phyloP scores from a whole-genome alignment of 2,113 vertebrate species.

The Ochotona princeps region DNA sequence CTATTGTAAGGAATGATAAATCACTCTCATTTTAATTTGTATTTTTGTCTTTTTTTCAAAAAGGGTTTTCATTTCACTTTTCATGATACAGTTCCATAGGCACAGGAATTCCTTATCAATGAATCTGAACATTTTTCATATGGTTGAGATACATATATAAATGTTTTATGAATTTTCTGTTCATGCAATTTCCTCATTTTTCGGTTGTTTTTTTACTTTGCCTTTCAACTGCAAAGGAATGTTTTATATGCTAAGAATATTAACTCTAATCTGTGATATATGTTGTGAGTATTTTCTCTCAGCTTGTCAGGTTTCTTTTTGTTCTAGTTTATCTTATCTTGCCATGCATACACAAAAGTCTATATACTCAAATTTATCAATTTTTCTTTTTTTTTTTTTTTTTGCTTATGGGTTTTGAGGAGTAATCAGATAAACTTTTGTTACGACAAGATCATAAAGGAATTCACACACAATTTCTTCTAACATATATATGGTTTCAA shows the following conservation, averaged over 20 bases:
- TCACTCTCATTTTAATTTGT: neutral
- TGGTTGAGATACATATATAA: neutral
- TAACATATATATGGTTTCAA: neutral
- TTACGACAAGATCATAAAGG: neutral
- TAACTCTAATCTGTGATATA: neutral
- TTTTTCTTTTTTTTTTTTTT: neutral
- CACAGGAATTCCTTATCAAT: neutral
- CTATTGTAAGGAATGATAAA: neutral
- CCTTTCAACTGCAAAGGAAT: neutral
- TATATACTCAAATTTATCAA: neutral
- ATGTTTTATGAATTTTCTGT: neutral
- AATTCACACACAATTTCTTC: neutral
- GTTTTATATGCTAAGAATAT: neutral
- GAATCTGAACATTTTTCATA: neutral
- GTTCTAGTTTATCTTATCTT: neutral
- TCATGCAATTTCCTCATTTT: neutral
- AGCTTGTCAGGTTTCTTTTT: neutral
- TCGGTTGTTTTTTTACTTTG: neutral
- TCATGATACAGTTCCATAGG: too few species aligned
- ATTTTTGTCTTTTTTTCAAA: neutral
- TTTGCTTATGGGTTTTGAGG: neutral
- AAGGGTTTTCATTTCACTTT: too few species aligned
- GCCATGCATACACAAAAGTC: neutral
- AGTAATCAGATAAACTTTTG: neutral
- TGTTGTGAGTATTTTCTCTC: neutral